Conservation (phyloP, 2,888 invertebrate species). For the Lepidocyrtinus sp. region DNA sequence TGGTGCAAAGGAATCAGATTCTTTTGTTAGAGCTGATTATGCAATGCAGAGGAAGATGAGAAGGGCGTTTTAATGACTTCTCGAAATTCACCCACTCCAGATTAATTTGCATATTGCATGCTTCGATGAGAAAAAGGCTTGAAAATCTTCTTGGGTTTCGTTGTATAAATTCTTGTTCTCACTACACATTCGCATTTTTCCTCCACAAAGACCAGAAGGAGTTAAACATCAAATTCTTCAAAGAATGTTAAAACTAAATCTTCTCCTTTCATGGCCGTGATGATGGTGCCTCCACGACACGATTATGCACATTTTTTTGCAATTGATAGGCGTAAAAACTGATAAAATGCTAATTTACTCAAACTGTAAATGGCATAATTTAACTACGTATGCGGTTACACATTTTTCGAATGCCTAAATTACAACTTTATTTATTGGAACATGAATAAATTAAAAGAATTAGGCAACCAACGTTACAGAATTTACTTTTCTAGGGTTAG, state of each 20-base stretch:
- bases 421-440: no score
- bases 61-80: not conserved
- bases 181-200: not conserved
- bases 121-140: constrained; percentile 21
- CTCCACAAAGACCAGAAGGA: not conserved
- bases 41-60: not conserved
- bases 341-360: constrained; percentile 8
- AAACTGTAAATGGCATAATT: no score
- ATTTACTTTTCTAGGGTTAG: no score
- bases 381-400: no score
- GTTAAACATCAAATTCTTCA: not conserved
- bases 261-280: not conserved
- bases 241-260: not conserved
- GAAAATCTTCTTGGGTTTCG: not conserved
- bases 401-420: no score
- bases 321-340: constrained; percentile 28
- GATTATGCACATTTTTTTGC: constrained; percentile 14
- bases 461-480: no score
- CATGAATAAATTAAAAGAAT: no score
- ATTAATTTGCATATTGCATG: constrained; percentile 52
- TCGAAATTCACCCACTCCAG: constrained; percentile 4
- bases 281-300: not conserved
- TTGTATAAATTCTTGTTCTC: constrained; percentile 11
- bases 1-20: not conserved
- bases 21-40: no score